phyloP scores from a whole-genome alignment of 2,113 vertebrate species.

The Alectura lathami region DNA sequence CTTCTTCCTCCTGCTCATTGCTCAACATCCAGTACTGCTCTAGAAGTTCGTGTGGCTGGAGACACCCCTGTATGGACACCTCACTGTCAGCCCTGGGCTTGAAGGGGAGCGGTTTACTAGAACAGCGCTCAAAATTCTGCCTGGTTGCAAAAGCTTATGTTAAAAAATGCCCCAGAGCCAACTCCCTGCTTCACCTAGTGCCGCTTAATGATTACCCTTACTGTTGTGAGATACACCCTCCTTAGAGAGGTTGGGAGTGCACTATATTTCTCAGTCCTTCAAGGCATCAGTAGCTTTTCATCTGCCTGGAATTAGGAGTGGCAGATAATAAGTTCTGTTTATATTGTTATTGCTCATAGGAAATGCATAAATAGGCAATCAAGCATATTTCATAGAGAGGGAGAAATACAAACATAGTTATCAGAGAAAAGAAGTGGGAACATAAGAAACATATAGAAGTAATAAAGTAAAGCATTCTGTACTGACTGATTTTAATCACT shows the following conservation, averaged over 20 bases:
- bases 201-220: not conserved
- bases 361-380: not conserved
- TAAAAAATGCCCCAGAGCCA: not conserved
- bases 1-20: not conserved
- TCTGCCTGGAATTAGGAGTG: not conserved
- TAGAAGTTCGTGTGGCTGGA: not conserved
- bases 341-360: not conserved
- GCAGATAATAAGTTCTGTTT: not conserved
- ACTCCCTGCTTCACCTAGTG: not conserved
- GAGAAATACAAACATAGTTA: not conserved
- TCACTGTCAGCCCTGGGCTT: not conserved
- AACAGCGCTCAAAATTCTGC: not conserved
- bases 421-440: not conserved
- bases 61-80: not conserved
- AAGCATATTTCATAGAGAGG: not conserved
- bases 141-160: not conserved
- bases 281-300: not conserved
- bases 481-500: conserved; percentile 3
- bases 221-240: not conserved
- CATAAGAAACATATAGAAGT: not conserved
- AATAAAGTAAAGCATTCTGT: not conserved
- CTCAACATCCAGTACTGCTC: not conserved
- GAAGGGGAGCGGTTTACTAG: not conserved
- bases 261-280: not conserved
- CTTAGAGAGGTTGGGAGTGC: not conserved